A percentile compares a stretch with the other conserved stretches of the same genome.
These are phyloP conservation scores for Leucoraja erinaceus DNA, from an alignment of 2,113 vertebrate genomes.

Conservation along the genomic window DNA sequence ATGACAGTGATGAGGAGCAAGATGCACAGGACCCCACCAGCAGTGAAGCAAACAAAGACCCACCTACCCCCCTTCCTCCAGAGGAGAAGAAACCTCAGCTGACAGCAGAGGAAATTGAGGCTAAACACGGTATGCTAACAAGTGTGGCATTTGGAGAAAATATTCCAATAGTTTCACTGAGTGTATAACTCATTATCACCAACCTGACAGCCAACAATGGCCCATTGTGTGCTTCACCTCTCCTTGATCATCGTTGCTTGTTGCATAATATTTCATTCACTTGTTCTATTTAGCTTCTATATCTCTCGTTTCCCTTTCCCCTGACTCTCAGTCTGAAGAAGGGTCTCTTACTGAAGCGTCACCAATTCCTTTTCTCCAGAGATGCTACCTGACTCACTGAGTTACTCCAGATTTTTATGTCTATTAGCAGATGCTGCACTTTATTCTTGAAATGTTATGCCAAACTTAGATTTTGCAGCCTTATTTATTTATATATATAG, in stretches of 20 bases:
- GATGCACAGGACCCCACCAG: conserved; percentile 59
- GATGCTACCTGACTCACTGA: too few species aligned
- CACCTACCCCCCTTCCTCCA: conserved; percentile 45
- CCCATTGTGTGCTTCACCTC: too few species aligned
- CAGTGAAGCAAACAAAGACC: conserved; percentile 48
- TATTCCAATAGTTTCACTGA: neutral
- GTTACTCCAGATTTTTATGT: too few species aligned
- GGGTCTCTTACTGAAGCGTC: too few species aligned
- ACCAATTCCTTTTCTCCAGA: too few species aligned
- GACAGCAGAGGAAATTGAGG: conserved; percentile 85
- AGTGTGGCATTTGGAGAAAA: neutral
- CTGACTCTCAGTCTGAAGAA: too few species aligned
- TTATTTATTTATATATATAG: neutral
- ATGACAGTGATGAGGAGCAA: conserved; percentile 85
- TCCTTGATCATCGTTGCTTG: too few species aligned
- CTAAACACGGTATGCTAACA: conserved; percentile 79
- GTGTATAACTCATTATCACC: too few species aligned
- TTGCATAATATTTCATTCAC: too few species aligned
- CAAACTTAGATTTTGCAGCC: neutral
- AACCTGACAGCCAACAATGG: too few species aligned
- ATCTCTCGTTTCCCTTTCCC: too few species aligned
- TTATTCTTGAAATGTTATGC: neutral
- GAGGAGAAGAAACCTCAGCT: conserved; percentile 84
- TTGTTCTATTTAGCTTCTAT: too few species aligned
- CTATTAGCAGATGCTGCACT: neutral